phyloP scores from a whole-genome alignment of 2,888 invertebrate species.

The Boloria euphrosyne region DNA sequence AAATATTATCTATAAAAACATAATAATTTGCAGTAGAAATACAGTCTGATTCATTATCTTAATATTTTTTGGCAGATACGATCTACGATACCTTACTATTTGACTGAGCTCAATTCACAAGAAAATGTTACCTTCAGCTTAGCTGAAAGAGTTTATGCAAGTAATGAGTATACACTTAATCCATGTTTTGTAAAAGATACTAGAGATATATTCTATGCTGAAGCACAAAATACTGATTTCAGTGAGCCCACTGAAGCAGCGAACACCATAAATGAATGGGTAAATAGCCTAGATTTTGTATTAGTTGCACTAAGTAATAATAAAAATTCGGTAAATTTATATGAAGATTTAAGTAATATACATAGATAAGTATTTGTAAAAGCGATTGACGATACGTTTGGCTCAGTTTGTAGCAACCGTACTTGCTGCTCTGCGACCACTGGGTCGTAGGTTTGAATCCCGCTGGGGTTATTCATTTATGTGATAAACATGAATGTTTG shows the following conservation, averaged over 20 bases:
- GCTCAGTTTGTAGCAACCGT: no score
- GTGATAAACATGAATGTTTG: no score
- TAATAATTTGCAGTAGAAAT: background rate
- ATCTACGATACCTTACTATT: slow-evolving; percentile 34
- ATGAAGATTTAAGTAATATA: no score
- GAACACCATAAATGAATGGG: slow-evolving; percentile 42
- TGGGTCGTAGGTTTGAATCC: no score
- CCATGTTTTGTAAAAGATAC: slow-evolving; percentile 37
- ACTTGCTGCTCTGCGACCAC: no score
- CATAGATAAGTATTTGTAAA: no score
- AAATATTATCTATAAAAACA: no score
- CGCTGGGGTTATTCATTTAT: no score
- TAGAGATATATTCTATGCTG: slow-evolving; percentile 35
- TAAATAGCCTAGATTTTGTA: slow-evolving; percentile 16
- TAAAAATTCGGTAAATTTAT: no score
- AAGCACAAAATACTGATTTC: slow-evolving; percentile 44
- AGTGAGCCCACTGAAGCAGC: slow-evolving; percentile 38
- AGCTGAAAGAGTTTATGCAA: slow-evolving; percentile 41
- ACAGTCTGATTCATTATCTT: background rate
- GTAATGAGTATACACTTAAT: slow-evolving; percentile 36
- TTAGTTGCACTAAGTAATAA: no score
- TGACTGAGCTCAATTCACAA: slow-evolving; percentile 38
- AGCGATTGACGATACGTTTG: no score
- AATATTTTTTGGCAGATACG: slow-evolving; percentile 37
- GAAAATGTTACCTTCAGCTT: slow-evolving; percentile 39